Base-by-base conservation (phyloP, 1,140 invertebrate species). In the Neodiprion virginianus region DNA sequence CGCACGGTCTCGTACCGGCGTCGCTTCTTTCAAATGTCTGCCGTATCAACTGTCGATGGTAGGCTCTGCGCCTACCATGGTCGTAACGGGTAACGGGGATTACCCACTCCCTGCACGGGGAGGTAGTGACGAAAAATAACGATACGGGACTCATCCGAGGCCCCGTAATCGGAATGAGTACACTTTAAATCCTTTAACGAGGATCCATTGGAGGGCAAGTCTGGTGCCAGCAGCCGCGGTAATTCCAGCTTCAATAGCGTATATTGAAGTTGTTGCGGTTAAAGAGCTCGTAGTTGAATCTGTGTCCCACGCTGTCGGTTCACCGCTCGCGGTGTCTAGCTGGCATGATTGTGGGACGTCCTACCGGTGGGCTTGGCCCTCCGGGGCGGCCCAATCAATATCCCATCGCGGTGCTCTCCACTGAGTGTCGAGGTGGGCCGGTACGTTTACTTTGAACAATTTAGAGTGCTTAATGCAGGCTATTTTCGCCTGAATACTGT, bases 191-290 rank as follows among this genome's bases (percentile, higher is more conserved):
- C 91, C 92, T 92, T 95, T 94, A 94, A 94, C 93, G 92, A 95
- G 93, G 92, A 95, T 90, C 91, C 88, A 93, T 95, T 95, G 93
- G 93, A 95, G 94, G 94, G 94, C 93, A 96, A 96, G 94, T 96
- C 94, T 95, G 93, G 93, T 94, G 93, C 93, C 93, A 95, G 94
- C 94, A 93, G 93, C 93, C 91, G 94, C 94, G 94, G 94, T 95
- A 95, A 96, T 94, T 95, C 94, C 93, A 94, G 93, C 94, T 95
- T 93, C 93, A 94, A 93, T 93, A 95, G 93, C 93, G 92, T 94
- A 95, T 94, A 95, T 93, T 94, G 93, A 94, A 92, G 92, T 94
- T 93, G 92, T 93, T 94, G 93, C 91, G 90, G 92, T 93, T 92
- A 92, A 93, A 93, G 93, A 92, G 91, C 91, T 92, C 91, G 91